A percentile compares a stretch with the other conserved stretches of the same genome.
Conservation (phyloP, 2,888 invertebrate genomes). For the Rhyacophila evoluta region DNA sequence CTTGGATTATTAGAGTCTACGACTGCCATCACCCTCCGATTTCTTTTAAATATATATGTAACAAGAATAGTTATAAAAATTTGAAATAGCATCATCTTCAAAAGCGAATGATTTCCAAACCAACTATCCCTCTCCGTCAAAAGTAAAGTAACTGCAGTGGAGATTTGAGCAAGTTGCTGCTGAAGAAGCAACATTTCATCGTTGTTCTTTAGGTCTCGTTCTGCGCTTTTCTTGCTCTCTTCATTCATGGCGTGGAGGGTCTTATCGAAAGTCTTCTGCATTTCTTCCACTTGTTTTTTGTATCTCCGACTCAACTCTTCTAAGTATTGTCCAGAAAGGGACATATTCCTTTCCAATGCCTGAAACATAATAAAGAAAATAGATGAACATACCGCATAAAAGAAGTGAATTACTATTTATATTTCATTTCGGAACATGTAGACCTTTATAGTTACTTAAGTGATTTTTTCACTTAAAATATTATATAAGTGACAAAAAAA, state of each 20-base stretch:
- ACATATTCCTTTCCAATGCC: conserved; percentile 96
- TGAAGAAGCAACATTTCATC: conserved; percentile 80
- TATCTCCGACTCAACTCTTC: conserved; percentile 96
- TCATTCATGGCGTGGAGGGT: conserved; percentile 80
- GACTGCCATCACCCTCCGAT: conserved; percentile 48
- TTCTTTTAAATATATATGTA: conserved; percentile 67
- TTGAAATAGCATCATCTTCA: conserved; percentile 69
- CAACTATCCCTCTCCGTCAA: conserved; percentile 75
- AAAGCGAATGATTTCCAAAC: conserved; percentile 71
- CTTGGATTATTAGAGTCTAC: conserved; percentile 60
- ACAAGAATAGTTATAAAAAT: conserved; percentile 66
- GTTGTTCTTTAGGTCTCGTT: conserved; percentile 82
- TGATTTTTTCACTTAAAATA: too few relatives aligned
- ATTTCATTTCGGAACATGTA: too few relatives aligned
- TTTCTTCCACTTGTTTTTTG: conserved; percentile 96
- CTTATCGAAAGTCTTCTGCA: conserved; percentile 87
- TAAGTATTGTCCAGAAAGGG: conserved; percentile 94
- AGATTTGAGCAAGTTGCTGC: conserved; percentile 75
- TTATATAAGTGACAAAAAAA: too few relatives aligned
- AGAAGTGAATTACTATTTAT: too few relatives aligned
- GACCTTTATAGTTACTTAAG: too few relatives aligned
- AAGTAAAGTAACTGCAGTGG: conserved; percentile 71
- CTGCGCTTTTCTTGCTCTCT: conserved; percentile 76
- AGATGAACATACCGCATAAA: background rate
- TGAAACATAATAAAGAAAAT: conserved; percentile 62